Evolutionary conservation across 2,797 vertebrate species (phyloP).

Genomic region (Premnoplex brunnescens): DNA sequence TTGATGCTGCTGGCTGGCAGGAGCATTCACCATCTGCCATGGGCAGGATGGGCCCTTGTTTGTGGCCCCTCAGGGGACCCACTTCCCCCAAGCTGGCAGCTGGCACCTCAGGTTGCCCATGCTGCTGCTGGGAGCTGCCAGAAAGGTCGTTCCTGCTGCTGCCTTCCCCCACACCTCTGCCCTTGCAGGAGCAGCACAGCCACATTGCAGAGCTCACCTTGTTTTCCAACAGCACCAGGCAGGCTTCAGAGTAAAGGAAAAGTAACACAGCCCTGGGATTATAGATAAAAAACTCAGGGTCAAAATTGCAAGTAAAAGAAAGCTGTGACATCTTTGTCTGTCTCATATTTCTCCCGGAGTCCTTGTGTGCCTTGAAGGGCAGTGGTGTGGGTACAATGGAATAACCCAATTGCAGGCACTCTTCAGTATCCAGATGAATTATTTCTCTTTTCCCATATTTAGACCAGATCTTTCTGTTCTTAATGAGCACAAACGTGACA

Average conservation of each 20-base stretch:
- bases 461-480: not conserved
- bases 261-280: not conserved
- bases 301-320: not conserved
- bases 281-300: not conserved
- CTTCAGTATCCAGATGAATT: not conserved
- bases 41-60: not conserved
- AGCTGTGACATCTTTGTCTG: not conserved
- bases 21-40: not conserved
- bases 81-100: not conserved
- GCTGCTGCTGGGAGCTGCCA: not conserved
- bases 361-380: not conserved
- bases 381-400: not conserved
- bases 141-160: not conserved
- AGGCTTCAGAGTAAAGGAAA: not conserved
- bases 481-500: not conserved
- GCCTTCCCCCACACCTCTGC: accelerated
- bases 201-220: not conserved
- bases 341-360: not conserved
- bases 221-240: not conserved
- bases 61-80: accelerated
- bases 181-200: not conserved
- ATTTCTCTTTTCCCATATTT: not conserved
- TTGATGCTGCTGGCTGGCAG: not conserved
- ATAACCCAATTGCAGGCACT: not conserved
- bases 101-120: accelerated